Evolutionary conservation across 2,888 invertebrate genomes (phyloP).

Genomic region (Drosophila histrio): DNA sequence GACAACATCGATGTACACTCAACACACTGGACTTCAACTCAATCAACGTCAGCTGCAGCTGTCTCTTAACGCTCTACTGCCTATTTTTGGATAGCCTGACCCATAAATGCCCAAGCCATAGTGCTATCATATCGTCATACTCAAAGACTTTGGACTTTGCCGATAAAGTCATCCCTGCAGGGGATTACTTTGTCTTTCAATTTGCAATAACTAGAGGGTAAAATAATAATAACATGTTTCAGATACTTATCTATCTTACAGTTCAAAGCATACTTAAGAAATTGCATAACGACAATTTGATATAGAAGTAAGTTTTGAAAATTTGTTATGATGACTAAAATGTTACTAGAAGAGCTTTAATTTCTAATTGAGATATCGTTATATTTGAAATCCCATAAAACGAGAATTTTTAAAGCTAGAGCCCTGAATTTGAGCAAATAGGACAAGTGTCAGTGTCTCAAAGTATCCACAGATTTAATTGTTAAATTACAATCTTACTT

Average conservation of each 20-base stretch:
- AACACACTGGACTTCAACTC: constrained; percentile 23
- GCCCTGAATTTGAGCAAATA: no score
- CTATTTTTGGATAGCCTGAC: constrained; percentile 46
- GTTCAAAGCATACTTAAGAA: no score
- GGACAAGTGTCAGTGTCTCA: no score
- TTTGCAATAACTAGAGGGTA: neutral
- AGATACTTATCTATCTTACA: neutral
- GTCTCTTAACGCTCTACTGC: constrained; percentile 27
- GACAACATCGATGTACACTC: constrained; percentile 21
- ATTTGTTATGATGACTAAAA: no score
- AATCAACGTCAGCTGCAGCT: constrained; percentile 54
- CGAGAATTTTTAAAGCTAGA: no score
- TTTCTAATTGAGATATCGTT: no score
- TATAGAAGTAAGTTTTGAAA: no score
- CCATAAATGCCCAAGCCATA: constrained; percentile 33
- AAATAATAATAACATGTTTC: neutral
- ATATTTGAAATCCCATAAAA: no score
- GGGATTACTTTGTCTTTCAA: neutral
- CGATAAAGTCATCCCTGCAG: neutral
- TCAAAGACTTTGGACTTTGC: constrained; percentile 1
- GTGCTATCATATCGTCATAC: constrained; percentile 1
- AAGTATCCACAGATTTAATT: no score
- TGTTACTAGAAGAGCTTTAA: no score
- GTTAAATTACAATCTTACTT: no score
- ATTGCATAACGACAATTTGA: no score